phyloP scores from a whole-genome alignment of 2,113 vertebrate genomes.

The Sceloporus tristichus region DNA sequence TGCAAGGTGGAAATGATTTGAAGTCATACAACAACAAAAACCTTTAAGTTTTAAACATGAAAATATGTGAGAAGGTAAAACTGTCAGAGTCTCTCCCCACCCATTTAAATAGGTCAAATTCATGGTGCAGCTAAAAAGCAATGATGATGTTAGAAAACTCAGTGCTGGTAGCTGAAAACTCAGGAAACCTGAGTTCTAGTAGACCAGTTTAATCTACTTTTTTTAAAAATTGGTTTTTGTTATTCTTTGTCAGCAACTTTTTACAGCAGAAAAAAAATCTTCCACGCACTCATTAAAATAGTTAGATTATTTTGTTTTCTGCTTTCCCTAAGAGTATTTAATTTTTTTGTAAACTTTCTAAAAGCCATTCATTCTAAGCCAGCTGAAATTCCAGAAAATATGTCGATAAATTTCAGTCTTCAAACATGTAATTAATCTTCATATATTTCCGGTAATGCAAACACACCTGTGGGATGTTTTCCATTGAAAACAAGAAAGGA shows the following conservation, averaged over 20 bases:
- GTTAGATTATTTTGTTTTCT: neutral
- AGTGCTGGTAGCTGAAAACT: neutral
- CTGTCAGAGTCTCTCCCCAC: too few species aligned
- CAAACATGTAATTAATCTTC: conserved; percentile 77
- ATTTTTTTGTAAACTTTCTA: conserved; percentile 10
- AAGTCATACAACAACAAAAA: too few species aligned
- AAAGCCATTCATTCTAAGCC: conserved; percentile 56
- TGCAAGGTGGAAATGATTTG: too few species aligned
- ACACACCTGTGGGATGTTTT: conserved; percentile 80
- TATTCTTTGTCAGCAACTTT: neutral
- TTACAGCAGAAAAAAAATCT: neutral
- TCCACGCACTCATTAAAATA: conserved; percentile 5
- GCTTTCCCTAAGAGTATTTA: conserved; percentile 32
- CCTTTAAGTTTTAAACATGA: too few species aligned
- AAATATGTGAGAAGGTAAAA: too few species aligned
- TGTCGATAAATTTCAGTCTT: conserved; percentile 69
- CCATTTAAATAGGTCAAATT: neutral
- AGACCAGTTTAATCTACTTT: neutral
- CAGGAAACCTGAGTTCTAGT: too few species aligned
- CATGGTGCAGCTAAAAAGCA: neutral
- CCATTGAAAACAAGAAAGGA: conserved; percentile 72
- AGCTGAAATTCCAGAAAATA: conserved; percentile 74
- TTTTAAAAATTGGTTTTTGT: neutral
- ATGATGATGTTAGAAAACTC: neutral
- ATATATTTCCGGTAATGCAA: conserved; percentile 74